Evolutionary conservation across 2,888 invertebrate genomes (phyloP).

Genomic region (Hydrotaea cyrtoneurina): DNA sequence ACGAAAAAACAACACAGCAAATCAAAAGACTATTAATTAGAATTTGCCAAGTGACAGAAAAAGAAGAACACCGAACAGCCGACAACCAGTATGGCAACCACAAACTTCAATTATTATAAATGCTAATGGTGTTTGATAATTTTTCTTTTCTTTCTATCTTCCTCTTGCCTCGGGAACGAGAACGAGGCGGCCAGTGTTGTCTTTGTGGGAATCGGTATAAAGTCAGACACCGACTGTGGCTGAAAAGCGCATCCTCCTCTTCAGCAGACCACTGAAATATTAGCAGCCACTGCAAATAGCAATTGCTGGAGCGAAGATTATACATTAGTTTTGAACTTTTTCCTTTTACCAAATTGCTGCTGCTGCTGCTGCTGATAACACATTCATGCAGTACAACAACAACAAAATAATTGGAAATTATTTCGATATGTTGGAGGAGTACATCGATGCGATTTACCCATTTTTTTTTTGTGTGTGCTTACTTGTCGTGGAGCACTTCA

Average conservation of each 20-base stretch:
- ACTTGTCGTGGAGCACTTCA: neutral
- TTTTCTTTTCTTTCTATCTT: neutral
- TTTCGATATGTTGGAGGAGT: neutral
- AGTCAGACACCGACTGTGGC: neutral
- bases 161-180: neutral
- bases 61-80: neutral
- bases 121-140: slow-evolving; percentile 38
- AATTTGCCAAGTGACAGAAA: slow-evolving; percentile 28
- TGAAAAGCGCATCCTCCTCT: neutral
- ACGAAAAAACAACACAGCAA: slow-evolving; percentile 6
- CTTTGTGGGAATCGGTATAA: neutral
- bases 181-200: neutral
- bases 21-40: slow-evolving; percentile 41
- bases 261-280: neutral
- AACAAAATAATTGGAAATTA: slow-evolving; percentile 41
- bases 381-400: neutral
- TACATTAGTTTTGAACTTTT: slow-evolving; percentile 30
- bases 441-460: neutral
- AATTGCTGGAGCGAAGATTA: slow-evolving; percentile 22
- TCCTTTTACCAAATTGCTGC: neutral
- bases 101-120: slow-evolving; percentile 40
- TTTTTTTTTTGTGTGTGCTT: neutral
- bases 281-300: neutral
- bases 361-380: slow-evolving; percentile 12
- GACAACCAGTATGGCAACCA: neutral